These are phyloP conservation scores for Gisinianus flammeolus DNA, from an alignment of 2,888 invertebrate species.

Conservation along the genomic window DNA sequence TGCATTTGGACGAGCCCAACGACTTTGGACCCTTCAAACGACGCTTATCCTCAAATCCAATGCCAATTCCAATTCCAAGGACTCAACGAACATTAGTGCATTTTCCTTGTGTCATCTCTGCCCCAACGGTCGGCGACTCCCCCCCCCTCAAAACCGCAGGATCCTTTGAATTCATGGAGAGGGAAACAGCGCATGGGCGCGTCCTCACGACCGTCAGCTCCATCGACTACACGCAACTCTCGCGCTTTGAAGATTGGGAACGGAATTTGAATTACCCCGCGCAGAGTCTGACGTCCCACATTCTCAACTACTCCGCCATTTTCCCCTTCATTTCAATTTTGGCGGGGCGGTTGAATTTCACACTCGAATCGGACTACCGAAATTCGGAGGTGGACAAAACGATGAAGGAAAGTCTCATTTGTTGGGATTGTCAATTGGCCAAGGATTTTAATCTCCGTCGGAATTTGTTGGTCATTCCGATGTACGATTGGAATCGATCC, in stretches of 20 bases:
- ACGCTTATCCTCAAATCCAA: too few species aligned
- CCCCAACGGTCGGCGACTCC: not conserved
- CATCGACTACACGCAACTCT: not conserved
- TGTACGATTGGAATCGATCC: not conserved
- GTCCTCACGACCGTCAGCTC: not conserved
- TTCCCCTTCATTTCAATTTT: not conserved
- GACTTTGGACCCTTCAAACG: not conserved
- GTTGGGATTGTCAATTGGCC: conserved; percentile 5
- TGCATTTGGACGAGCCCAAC: not conserved
- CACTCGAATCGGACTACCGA: too few species aligned
- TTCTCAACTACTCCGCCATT: not conserved
- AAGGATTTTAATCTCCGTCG: not conserved
- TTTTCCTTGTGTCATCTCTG: not conserved
- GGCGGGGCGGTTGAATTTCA: not conserved
- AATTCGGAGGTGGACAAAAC: not conserved
- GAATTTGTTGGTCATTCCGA: not conserved
- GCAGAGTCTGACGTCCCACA: not conserved
- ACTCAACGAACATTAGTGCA: not conserved
- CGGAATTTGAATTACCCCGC: not conserved
- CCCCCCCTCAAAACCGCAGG: not conserved
- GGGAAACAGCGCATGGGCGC: not conserved
- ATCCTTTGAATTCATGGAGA: not conserved
- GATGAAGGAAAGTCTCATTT: not conserved
- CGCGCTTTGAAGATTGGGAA: not conserved
- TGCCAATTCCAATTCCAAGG: not conserved